Evolutionary conservation across 2,797 vertebrate genomes (phyloP).

Genomic region (Gambelia wislizenii): DNA sequence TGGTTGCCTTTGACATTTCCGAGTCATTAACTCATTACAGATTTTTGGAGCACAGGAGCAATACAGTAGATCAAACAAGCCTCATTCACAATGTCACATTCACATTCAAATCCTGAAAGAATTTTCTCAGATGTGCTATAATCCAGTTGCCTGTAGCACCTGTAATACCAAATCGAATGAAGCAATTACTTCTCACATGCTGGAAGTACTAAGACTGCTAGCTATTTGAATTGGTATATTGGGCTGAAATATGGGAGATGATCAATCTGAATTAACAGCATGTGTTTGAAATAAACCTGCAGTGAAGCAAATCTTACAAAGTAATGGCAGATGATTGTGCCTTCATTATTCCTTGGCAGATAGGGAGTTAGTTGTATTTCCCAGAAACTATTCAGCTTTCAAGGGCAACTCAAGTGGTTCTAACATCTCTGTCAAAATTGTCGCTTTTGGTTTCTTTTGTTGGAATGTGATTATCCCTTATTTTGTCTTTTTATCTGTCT

Average conservation of each 20-base stretch:
- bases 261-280: slow-evolving; percentile 10
- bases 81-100: too few species aligned
- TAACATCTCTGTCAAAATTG: slow-evolving; percentile 22
- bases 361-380: slow-evolving; percentile 23
- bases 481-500: slow-evolving; percentile 50
- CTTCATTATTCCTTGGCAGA: slow-evolving; percentile 11
- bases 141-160: neutral
- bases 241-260: neutral
- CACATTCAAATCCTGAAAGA: neutral
- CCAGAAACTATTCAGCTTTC: slow-evolving; percentile 57
- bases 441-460: slow-evolving; percentile 3
- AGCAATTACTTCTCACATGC: neutral
- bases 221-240: neutral
- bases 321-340: slow-evolving; percentile 46
- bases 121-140: slow-evolving; percentile 5
- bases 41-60: neutral
- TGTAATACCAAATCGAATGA: neutral
- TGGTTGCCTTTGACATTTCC: neutral
- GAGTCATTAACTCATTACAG: neutral
- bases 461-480: slow-evolving; percentile 16
- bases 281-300: slow-evolving; percentile 33
- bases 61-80: neutral
- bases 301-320: slow-evolving; percentile 27
- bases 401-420: slow-evolving; percentile 45
- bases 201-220: neutral